These are phyloP conservation scores for Turritopsis dohrnii DNA, from an alignment of 30 jellyfish, hydroid and myxozoan genomes.

Conservation along the genomic window DNA sequence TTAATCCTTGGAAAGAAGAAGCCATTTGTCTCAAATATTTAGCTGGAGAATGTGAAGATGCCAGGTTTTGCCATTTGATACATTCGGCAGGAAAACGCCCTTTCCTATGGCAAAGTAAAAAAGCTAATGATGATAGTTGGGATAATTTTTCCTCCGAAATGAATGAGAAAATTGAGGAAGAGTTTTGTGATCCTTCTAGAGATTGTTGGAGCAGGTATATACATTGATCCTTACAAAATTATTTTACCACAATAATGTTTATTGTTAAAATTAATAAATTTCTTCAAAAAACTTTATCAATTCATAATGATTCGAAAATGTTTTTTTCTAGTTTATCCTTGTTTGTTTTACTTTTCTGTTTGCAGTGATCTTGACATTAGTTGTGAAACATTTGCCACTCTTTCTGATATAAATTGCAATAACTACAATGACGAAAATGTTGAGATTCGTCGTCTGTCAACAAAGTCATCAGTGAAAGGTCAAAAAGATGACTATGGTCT, in stretches of 20 bases:
- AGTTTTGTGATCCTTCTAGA: conserved; percentile 1
- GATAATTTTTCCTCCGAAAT: not conserved
- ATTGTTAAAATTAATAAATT: too few relatives aligned
- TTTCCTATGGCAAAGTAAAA: not conserved
- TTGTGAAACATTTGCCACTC: not conserved
- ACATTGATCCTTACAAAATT: not conserved
- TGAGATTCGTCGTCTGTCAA: not conserved
- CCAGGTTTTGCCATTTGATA: not conserved
- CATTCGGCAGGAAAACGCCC: not conserved
- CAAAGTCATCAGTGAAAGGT: not conserved
- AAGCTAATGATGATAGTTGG: not conserved
- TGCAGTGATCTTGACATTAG: not conserved
- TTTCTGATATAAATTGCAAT: not conserved
- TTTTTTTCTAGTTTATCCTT: not conserved
- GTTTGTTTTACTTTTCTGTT: not conserved
- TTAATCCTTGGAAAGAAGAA: not conserved
- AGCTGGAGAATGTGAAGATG: not conserved
- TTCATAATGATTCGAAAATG: not conserved
- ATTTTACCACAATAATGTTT: not conserved
- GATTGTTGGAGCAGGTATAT: not conserved
- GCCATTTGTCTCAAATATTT: not conserved
- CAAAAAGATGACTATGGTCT: not conserved
- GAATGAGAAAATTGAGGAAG: not conserved
- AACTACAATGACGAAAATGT: not conserved
- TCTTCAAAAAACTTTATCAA: not conserved